phyloP scores from a whole-genome alignment of 2,113 vertebrate species.

The Lanius collurio region DNA sequence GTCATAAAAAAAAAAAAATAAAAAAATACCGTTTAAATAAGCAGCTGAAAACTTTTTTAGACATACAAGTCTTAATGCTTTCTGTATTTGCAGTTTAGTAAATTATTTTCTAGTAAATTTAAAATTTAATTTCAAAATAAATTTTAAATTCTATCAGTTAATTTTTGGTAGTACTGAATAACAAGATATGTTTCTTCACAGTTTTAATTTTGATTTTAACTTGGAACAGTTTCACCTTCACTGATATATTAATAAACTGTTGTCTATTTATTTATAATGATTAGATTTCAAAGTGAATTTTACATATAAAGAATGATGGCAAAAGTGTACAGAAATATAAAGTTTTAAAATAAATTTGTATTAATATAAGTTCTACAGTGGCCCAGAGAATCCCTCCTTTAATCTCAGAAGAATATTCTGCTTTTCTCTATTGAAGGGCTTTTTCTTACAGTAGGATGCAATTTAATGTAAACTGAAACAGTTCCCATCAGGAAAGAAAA shows the following conservation, averaged over 20 bases:
- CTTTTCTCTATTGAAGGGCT: neutral
- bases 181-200: neutral
- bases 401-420: neutral
- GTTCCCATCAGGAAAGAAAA: neutral
- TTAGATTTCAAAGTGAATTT: neutral
- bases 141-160: neutral
- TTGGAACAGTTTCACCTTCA: neutral
- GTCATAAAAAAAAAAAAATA: neutral
- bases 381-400: constrained; percentile 17
- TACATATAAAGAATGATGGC: neutral
- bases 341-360: neutral
- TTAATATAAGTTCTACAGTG: neutral
- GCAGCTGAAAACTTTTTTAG: neutral
- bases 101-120: neutral
- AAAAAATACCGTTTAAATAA: neutral
- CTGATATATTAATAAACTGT: neutral
- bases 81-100: neutral
- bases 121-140: neutral
- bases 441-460: neutral
- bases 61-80: neutral
- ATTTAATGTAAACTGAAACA: neutral
- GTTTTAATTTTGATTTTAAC: neutral
- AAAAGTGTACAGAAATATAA: neutral
- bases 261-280: neutral
- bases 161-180: neutral